Evolutionary conservation across 2,888 invertebrate species (phyloP).

Genomic region (Acronicta aceris): DNA sequence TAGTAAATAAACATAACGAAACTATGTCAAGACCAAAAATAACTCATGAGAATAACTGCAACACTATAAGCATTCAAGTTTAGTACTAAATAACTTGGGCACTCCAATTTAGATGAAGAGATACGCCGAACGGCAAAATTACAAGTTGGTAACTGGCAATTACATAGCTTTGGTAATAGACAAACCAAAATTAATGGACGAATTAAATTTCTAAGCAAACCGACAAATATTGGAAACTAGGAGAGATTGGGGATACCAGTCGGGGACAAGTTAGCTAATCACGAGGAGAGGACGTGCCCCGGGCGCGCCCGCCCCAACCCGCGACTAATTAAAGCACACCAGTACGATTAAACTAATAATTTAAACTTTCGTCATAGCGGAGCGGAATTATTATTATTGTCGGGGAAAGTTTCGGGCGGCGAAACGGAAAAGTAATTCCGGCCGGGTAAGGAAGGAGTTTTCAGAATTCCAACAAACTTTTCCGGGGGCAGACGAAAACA

Average conservation of each 20-base stretch:
- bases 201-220: conserved; percentile 70
- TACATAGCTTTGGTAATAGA: conserved; percentile 56
- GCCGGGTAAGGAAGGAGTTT: conserved; percentile 70
- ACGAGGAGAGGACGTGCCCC: conserved; percentile 63
- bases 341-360: conserved; percentile 87
- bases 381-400: conserved; percentile 86
- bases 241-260: conserved; percentile 58
- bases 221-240: conserved; percentile 71
- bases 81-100: conserved; percentile 40
- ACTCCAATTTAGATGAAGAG: conserved; percentile 44
- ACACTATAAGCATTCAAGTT: conserved; percentile 37
- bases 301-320: conserved; percentile 42
- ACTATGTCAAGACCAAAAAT: neutral
- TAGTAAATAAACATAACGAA: no score
- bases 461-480: conserved; percentile 80
- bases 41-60: conserved; percentile 23
- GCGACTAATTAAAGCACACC: conserved; percentile 82
- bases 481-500: conserved; percentile 83
- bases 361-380: conserved; percentile 86
- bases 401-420: conserved; percentile 77
- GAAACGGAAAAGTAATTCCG: conserved; percentile 87
- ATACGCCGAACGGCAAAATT: conserved; percentile 48
- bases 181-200: conserved; percentile 70
- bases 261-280: conserved; percentile 70
- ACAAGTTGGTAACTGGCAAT: conserved; percentile 57